Base-by-base conservation (phyloP, 2,888 invertebrate species). In the Himalopsyche anomala region DNA sequence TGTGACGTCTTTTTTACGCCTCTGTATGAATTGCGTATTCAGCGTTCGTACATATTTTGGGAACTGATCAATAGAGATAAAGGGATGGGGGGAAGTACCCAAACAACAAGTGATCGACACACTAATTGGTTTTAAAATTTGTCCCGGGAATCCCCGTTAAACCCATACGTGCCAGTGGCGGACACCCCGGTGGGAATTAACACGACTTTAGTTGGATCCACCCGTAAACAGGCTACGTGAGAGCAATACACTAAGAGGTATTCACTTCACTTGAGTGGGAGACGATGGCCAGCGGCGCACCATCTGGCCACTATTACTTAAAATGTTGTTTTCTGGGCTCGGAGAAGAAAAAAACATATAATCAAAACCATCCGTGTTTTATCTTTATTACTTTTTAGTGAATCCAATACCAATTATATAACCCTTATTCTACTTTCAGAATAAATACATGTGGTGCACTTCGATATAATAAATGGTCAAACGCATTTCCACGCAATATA, bases 51-150 rank as follows among this genome's bases (percentile, higher is more conserved):
- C 74, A 62, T 83, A 83, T 42, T 55, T 69, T 62, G 62, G 55
- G 83, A 83, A 54, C 45, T 54, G 81, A 54, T 81, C 54, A 81
- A 81, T 74, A 81, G 81, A 81, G 45, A 81, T 45, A 81, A 81
- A 81, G 81, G 28, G 83, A 45, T 36, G 74, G 38, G 15, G 36
- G 74, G 51, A 36, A 36, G 74, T 74, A 17, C 79, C 45, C 42
- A 80, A 69, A 42, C 85, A 51, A 36, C 85, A 81, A 85, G 85
- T 83, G 85, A 85, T 85, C 85, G 85, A 85, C 82, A 80, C 85
- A 83, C 86, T 86, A 86, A 86, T 86, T 86, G 86, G 83, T 86
- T 86, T 86, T 86, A 86, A 86, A 86, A 86, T 86, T 86, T 86
- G 86, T 86, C 83, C 86, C 86, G 42, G 74, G 74, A 74, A 86